A percentile compares a stretch with the other conserved stretches of the same genome.
These are phyloP conservation scores for Tursiops truncatus DNA, from an alignment of 2,113 vertebrate genomes.

Conservation along the genomic window DNA sequence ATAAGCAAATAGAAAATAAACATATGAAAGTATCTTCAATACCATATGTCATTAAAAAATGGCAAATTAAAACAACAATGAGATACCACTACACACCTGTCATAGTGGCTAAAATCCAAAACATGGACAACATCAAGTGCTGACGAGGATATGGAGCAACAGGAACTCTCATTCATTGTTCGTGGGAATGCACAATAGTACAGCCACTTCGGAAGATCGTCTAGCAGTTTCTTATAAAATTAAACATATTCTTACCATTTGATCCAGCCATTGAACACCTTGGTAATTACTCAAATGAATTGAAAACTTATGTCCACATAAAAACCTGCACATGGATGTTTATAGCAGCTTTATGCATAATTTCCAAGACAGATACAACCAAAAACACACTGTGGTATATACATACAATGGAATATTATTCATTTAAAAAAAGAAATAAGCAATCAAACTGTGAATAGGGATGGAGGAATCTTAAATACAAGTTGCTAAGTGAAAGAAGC, in stretches of 20 bases:
- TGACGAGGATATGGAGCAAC: not conserved
- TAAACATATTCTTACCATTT: not conserved
- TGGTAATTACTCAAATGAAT: not conserved
- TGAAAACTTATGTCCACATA: not conserved
- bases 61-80: constrained; percentile 19
- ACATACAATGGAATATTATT: not conserved
- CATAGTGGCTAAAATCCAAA: not conserved
- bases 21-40: not conserved
- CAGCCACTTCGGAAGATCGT: not conserved
- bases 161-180: not conserved
- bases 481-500: not conserved
- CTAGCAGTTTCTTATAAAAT: not conserved
- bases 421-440: not conserved
- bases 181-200: not conserved
- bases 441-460: not conserved
- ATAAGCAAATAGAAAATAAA: not conserved
- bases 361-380: not conserved
- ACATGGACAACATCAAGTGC: not conserved
- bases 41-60: not conserved
- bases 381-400: not conserved
- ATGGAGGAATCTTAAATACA: not conserved
- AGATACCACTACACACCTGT: not conserved
- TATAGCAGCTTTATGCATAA: not conserved
- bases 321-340: not conserved
- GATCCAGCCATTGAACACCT: not conserved